Evolutionary conservation across 1,140 invertebrate genomes (phyloP), one percentile per base, ranked within the genome.

Genomic region (Procambarus clarkii): DNA sequence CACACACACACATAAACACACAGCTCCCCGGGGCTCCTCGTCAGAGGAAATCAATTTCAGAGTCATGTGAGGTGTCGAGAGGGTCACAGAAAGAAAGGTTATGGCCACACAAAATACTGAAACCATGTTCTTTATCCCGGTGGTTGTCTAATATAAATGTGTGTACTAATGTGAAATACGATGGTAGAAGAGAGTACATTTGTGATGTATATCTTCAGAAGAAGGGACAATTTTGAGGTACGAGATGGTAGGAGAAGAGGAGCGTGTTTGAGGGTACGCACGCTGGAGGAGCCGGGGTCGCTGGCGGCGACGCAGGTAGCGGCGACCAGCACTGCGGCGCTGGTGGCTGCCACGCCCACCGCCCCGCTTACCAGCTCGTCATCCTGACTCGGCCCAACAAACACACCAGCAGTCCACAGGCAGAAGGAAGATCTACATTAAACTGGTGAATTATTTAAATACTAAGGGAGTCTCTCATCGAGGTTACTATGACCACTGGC

Each of bases 321-420:
- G 2, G 45, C 83, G n/a, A 60, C 83, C 64, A 85, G 83, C 15
- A 85, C 83, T 7, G 83, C 83, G 24, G 83, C 83, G n/a, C 83
- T 85, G 64, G 64, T 64, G 18, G 83, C 83, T 7, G 50, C 83
- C 46, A 74, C 82, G 44, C 50, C 83, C 24, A 74, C 45, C 7
- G 69, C 83, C 58, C 82, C 82, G 54, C 82, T 60, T 15, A 85
- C 83, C 24, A 71, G 34, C 34, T 74, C 83, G 3, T 74, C 64
- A 5, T 85, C 83, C 34, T 71, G 21, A 44, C 48, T 4, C 21
- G 18, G 9, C 46, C 9, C 83, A 34, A 13, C 15, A 24, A 18
- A 58, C 79, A 81, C n/a, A 54, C 69, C 69, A 24, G n/a, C 13
- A 74, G 34, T 5, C n/a, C 69, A 74, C 83, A 74, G 21, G 46